Evolutionary conservation across 1,140 invertebrate species (phyloP).

Genomic region (Drosophila elegans): DNA sequence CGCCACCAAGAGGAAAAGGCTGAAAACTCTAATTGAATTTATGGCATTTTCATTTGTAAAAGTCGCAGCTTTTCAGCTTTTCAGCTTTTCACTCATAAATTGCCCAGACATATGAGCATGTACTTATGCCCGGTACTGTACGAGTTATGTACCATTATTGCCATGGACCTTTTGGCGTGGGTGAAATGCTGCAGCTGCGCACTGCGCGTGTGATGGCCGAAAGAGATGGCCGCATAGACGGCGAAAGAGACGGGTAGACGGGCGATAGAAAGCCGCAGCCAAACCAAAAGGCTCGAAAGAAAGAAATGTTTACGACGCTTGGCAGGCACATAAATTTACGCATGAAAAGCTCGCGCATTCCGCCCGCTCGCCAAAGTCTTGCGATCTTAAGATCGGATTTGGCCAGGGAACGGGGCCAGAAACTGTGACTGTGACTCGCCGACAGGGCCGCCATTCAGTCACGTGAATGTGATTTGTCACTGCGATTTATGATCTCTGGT

Average conservation of each 20-base stretch:
- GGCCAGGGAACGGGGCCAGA: conserved; percentile 7
- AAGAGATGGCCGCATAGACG: not conserved
- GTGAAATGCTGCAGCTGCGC: conserved; percentile 79
- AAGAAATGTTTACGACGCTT: conserved; percentile 78
- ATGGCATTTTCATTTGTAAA: conserved; percentile 72
- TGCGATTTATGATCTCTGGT: conserved; percentile 53
- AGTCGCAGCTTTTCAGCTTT: conserved; percentile 72
- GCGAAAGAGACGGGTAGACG: conserved; percentile 1
- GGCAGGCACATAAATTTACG: conserved; percentile 80
- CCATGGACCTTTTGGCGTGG: conserved; percentile 69
- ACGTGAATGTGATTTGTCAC: conserved; percentile 59
- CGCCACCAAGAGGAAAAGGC: conserved; percentile 18
- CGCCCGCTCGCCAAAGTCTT: conserved; percentile 25
- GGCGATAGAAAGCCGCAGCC: conserved; percentile 63
- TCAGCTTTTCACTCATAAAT: conserved; percentile 80
- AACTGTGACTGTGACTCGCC: conserved; percentile 26
- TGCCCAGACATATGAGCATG: conserved; percentile 59
- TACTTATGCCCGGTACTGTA: conserved; percentile 26
- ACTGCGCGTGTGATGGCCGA: conserved; percentile 16
- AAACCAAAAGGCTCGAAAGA: conserved; percentile 35
- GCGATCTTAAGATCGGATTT: conserved; percentile 5
- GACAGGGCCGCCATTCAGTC: conserved; percentile 52
- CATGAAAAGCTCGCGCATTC: conserved; percentile 73
- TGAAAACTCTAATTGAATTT: conserved; percentile 75
- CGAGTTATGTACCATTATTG: conserved; percentile 61